phyloP scores from a whole-genome alignment of 2,113 vertebrate species.

The Antechinus flavipes region DNA sequence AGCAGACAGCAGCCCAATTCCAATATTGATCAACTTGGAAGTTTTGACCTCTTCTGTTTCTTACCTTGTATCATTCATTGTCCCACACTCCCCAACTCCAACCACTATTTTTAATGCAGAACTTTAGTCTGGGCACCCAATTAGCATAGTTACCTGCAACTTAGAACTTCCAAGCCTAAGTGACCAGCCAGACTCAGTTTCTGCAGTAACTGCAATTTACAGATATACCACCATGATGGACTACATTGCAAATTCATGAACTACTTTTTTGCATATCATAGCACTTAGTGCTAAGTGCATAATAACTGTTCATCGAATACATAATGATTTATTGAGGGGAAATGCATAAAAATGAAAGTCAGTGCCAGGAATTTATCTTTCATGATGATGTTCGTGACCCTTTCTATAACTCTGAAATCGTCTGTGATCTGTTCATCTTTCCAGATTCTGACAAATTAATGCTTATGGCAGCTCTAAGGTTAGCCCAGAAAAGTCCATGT shows the following conservation, averaged over 20 bases:
- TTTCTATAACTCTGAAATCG: conserved; percentile 68
- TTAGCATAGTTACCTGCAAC: neutral
- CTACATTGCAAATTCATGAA: neutral
- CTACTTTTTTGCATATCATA: neutral
- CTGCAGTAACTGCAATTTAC: neutral
- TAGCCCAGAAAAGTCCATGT: conserved; percentile 89
- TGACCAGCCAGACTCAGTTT: neutral
- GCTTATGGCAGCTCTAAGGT: conserved; percentile 86
- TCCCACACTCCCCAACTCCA: neutral
- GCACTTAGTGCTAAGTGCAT: neutral
- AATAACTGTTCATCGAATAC: neutral
- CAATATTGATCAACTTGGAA: neutral
- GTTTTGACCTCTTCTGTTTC: neutral
- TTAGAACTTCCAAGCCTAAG: neutral
- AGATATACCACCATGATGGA: neutral
- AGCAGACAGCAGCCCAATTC: neutral
- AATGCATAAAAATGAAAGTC: neutral
- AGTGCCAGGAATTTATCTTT: neutral
- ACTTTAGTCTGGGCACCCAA: neutral
- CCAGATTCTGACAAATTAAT: conserved; percentile 64
- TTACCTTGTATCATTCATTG: neutral
- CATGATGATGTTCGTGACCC: conserved; percentile 59
- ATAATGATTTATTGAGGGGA: neutral
- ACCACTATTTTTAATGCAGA: neutral
- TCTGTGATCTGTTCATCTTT: conserved; percentile 36